Evolutionary conservation across 2,888 invertebrate genomes (phyloP).

Genomic region (Nycteola revayana): DNA sequence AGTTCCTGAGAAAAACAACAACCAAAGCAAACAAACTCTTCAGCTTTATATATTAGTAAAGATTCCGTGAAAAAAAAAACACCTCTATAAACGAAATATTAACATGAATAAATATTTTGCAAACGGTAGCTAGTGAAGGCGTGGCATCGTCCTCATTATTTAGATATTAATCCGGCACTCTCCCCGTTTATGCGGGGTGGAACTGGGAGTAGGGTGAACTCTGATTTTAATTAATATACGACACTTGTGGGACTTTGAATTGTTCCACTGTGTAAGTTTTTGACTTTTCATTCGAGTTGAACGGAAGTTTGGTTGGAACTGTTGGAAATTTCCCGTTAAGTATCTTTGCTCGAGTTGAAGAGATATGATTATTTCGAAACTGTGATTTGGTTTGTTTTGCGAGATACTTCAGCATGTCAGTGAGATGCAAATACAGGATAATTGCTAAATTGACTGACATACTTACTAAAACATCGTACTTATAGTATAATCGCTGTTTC

Average conservation of each 20-base stretch:
- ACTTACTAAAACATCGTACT: too few species aligned
- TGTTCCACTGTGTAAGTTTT: slow-evolving; percentile 19
- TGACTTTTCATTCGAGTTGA: slow-evolving; percentile 24
- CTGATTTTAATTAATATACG: slow-evolving; percentile 62
- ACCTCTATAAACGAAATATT: background rate
- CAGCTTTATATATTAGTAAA: too few species aligned
- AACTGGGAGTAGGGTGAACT: slow-evolving; percentile 16
- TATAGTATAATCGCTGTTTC: too few species aligned
- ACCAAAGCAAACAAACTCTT: too few species aligned
- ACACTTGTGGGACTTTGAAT: slow-evolving; percentile 42
- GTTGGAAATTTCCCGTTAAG: too few species aligned
- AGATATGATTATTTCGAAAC: too few species aligned
- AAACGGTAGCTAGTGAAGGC: slow-evolving; percentile 54
- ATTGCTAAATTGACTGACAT: too few species aligned
- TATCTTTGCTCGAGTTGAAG: too few species aligned
- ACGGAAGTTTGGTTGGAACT: slow-evolving; percentile 8
- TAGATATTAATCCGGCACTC: slow-evolving; percentile 77
- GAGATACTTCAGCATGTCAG: too few species aligned
- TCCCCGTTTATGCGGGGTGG: slow-evolving; percentile 28
- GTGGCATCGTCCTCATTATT: slow-evolving; percentile 76
- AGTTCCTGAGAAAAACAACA: too few species aligned
- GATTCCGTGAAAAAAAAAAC: background rate
- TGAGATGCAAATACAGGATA: too few species aligned
- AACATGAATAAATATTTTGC: slow-evolving; percentile 32
- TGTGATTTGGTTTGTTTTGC: too few species aligned